phyloP scores from a whole-genome alignment of 2,113 vertebrate genomes.

The Verasper variegatus region DNA sequence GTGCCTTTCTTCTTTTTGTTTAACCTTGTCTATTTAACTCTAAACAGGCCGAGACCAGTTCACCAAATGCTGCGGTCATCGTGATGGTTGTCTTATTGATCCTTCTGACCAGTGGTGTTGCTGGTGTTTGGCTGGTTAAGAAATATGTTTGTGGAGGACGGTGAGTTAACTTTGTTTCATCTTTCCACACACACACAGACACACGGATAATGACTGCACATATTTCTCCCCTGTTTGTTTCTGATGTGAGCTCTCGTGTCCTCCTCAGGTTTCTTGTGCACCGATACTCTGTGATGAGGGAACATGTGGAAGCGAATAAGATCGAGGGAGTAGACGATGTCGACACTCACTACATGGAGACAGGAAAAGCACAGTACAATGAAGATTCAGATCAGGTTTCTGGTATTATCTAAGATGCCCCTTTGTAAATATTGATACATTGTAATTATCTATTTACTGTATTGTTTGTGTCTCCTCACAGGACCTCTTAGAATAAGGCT shows the following conservation, averaged over 20 bases:
- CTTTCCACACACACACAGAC: not conserved
- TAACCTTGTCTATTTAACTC: not conserved
- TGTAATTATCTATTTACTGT: not conserved
- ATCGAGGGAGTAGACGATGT: conserved; percentile 86
- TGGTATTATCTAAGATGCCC: not conserved
- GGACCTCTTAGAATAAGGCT: conserved; percentile 75
- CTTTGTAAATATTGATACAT: not conserved
- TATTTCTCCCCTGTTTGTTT: not conserved
- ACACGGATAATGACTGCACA: not conserved
- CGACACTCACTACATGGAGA: conserved; percentile 74
- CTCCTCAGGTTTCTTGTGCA: conserved; percentile 92
- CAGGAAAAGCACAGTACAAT: conserved; percentile 84
- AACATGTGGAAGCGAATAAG: conserved; percentile 87
- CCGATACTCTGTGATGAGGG: conserved; percentile 90
- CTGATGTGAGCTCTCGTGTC: conserved; percentile 2
- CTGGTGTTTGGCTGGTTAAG: conserved; percentile 88
- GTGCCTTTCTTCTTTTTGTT: not conserved
- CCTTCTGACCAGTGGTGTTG: conserved; percentile 81
- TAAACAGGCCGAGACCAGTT: conserved; percentile 63
- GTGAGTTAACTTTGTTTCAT: conserved; percentile 76
- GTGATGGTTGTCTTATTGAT: conserved; percentile 86
- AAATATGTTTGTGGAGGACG: conserved; percentile 94
- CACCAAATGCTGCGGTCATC: conserved; percentile 82
- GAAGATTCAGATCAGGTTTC: conserved; percentile 94
- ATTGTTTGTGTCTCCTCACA: conserved; percentile 47